Conservation (phyloP, 2,797 vertebrate genomes). For the Lutjanus campechanus region DNA sequence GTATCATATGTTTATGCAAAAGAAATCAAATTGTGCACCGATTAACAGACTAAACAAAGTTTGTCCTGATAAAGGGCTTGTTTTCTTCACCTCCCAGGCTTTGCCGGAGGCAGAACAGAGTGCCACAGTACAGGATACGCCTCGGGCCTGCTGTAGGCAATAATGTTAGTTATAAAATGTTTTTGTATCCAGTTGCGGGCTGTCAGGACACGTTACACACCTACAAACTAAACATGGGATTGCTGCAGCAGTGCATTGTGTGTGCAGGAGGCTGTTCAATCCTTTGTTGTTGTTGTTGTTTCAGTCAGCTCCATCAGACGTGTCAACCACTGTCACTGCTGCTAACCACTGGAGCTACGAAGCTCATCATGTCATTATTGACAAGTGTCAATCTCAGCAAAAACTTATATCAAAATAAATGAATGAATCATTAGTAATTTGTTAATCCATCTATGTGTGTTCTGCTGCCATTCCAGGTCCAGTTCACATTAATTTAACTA, state of each 20-base stretch:
- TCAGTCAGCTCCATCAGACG: not conserved
- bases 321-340: not conserved
- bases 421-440: not conserved
- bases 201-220: not conserved
- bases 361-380: not conserved
- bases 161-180: not conserved
- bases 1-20: not conserved
- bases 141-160: not conserved
- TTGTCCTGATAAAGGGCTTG: not conserved
- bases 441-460: not conserved
- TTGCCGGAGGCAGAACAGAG: too few relatives aligned
- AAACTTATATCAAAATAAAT: not conserved
- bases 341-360: not conserved
- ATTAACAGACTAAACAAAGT: not conserved
- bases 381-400: not conserved
- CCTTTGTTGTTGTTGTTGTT: not conserved
- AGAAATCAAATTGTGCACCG: too few relatives aligned
- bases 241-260: not conserved
- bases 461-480: not conserved
- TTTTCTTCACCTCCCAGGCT: not conserved
- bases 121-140: not conserved
- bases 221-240: not conserved
- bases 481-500: not conserved
- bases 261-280: not conserved
- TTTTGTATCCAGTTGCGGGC: not conserved